Percentiles rank a stretch among this genome's conserved stretches.
phyloP scores from a whole-genome alignment of 23 tunicate genomes.

The Ciona savignyi region DNA sequence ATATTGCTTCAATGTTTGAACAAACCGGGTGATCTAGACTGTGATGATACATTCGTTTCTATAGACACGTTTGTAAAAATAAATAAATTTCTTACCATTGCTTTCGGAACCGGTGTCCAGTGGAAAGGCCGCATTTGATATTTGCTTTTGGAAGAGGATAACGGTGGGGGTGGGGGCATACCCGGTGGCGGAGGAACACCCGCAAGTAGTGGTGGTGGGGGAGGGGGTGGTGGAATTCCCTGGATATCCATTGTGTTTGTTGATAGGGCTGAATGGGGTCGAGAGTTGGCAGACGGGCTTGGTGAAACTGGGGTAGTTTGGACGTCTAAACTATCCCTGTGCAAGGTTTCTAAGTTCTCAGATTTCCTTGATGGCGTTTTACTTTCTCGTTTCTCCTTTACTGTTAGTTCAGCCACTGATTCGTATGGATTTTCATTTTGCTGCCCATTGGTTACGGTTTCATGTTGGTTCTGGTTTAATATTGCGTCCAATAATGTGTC shows the following conservation, averaged over 20 bases:
- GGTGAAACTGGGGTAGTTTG: background rate
- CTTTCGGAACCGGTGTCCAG: conserved; percentile 49
- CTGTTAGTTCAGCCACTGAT: background rate
- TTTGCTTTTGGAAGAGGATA: background rate
- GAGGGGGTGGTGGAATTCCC: background rate
- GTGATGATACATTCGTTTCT: too few relatives aligned
- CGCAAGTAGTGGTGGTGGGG: conserved; percentile 12
- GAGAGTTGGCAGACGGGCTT: background rate
- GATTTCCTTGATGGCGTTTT: background rate
- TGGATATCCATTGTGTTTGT: too few relatives aligned
- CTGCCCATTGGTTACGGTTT: background rate
- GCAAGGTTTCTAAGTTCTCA: too few relatives aligned
- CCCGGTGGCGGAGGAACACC: conserved; percentile 29
- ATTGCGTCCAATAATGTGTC: background rate
- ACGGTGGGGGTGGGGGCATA: background rate
- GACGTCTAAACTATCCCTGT: background rate
- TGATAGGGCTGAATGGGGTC: background rate
- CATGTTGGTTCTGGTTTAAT: background rate
- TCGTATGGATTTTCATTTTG: background rate
- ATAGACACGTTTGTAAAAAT: too few relatives aligned
- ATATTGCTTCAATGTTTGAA: too few relatives aligned
- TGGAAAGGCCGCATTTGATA: conserved; percentile 39
- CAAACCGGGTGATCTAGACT: too few relatives aligned
- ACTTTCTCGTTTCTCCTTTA: background rate
- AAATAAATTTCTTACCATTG: conserved; percentile 49